Evolutionary conservation across 1,140 invertebrate genomes (phyloP).

Genomic region (Centruroides sculpturatus): DNA sequence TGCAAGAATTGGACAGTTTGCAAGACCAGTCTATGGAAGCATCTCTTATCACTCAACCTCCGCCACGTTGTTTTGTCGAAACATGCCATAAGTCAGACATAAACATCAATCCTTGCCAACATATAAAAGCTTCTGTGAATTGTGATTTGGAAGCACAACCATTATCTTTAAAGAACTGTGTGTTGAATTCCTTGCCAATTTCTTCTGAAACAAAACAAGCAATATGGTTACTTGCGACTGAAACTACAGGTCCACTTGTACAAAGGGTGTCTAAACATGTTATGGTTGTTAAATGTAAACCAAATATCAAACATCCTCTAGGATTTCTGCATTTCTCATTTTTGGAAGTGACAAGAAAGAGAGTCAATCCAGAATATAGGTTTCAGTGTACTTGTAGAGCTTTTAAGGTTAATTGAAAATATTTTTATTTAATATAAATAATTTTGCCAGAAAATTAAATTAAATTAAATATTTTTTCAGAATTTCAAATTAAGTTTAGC

Average conservation of each 20-base stretch:
- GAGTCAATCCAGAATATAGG: slow-evolving; percentile 39
- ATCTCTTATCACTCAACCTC: slow-evolving; percentile 29
- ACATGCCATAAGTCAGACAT: slow-evolving; percentile 30
- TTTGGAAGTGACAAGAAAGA: slow-evolving; percentile 27
- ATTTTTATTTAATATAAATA: too few species aligned
- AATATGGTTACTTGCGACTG: slow-evolving; percentile 45
- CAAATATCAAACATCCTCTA: slow-evolving; percentile 48
- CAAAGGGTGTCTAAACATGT: slow-evolving; percentile 60
- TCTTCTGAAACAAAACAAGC: slow-evolving; percentile 48
- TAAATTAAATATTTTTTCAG: too few species aligned
- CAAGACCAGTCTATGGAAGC: slow-evolving; percentile 31
- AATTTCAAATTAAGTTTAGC: too few species aligned
- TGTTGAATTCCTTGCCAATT: slow-evolving; percentile 47
- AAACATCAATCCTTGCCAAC: slow-evolving; percentile 37
- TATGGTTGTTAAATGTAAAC: slow-evolving; percentile 61
- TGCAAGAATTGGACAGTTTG: slow-evolving; percentile 30
- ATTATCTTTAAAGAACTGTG: slow-evolving; percentile 45
- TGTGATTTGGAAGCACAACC: slow-evolving; percentile 47
- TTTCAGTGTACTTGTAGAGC: slow-evolving; percentile 47
- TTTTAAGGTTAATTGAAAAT: slow-evolving; percentile 34
- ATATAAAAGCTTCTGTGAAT: slow-evolving; percentile 50
- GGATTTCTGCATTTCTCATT: slow-evolving; percentile 59
- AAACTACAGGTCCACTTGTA: slow-evolving; percentile 50
- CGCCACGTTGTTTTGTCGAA: slow-evolving; percentile 50
- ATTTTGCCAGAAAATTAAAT: too few species aligned